phyloP scores from a whole-genome alignment of 92 coral and sea anemone species.

The Micromussa lordhowensis region DNA sequence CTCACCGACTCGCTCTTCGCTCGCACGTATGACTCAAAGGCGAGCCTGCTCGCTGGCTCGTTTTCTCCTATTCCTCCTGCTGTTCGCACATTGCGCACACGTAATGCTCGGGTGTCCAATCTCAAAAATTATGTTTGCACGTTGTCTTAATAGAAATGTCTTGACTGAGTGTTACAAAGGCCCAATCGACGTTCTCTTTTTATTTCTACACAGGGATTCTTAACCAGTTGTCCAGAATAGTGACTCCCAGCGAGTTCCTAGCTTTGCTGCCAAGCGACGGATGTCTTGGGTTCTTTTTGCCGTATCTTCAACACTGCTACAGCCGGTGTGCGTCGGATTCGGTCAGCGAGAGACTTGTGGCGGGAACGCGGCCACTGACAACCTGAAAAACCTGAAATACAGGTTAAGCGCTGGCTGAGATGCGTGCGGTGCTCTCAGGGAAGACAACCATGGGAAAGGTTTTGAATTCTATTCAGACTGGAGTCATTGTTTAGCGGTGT shows the following conservation, averaged over 20 bases:
- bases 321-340: constrained; percentile 72
- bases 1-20: no score
- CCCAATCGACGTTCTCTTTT: background rate
- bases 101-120: background rate
- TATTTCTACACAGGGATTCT: constrained; percentile 17
- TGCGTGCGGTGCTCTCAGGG: no score
- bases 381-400: background rate
- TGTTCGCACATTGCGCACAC: background rate
- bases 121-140: background rate
- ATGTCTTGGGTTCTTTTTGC: constrained; percentile 86
- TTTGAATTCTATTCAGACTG: no score
- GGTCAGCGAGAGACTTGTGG: constrained; percentile 57
- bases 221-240: constrained; percentile 63
- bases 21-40: no score
- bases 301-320: constrained; percentile 85
- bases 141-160: background rate
- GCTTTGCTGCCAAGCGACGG: constrained; percentile 88
- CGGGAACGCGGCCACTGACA: constrained; percentile 29
- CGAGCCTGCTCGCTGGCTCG: no score
- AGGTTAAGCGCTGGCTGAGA: background rate
- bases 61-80: no score
- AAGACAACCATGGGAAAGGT: no score
- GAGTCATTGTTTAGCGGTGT: no score
- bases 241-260: constrained; percentile 79
- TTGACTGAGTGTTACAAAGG: background rate